Base-by-base conservation (phyloP, 2,797 vertebrate genomes). In the Ataeniobius toweri region DNA sequence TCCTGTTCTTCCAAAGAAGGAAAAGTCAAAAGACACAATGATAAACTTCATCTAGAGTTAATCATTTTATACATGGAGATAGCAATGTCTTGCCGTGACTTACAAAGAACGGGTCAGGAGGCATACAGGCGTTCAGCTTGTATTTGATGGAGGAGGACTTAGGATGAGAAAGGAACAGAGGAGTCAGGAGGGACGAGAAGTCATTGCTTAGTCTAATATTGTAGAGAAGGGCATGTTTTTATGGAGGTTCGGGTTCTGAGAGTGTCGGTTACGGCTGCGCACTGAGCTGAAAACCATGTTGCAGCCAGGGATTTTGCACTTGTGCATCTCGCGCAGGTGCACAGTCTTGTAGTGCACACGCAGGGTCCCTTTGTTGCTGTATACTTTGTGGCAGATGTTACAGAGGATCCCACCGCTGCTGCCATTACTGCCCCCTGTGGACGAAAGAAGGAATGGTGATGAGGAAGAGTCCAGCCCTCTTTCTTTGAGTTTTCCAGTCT, bases 231-330 rank as follows among this genome's bases (percentile, higher is more conserved):
- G 97, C 92, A 97, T 95, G 95, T 99, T 98, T 96, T 98, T 99
- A 96, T 99, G 98, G 90, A 99, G 96, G 90, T 99, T 99, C 68
- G 98, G 97, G 95, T 99, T 99, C 95, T 99, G 98, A 93, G 98
- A 99, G 93, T 99, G 98, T 93, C 98, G 95, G 86, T 99, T 99
- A 79, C 98, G 96, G 94, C 98, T 99, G 89, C 97, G 97, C 89
- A 99, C 97, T 31, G 98, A 99, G 84, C 98, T 99, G 89, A 99
- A 99, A 96, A 98, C 98, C 98, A 99, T 98, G 94, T 99, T 99
- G 94, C 98, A 99, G 86, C 97, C 97, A 1, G 96, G 96, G 89
- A 98, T 96, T 95, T 98, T 99, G 94, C 98, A 99, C 91, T 98
- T 99, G 95, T 99, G 98, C 98, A 99, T 99, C 92, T 99, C 97